A percentile compares a stretch with the other conserved stretches of the same genome.
These are phyloP conservation scores for Cheilinus undulatus DNA, from an alignment of 2,113 vertebrate species.

Conservation along the genomic window DNA sequence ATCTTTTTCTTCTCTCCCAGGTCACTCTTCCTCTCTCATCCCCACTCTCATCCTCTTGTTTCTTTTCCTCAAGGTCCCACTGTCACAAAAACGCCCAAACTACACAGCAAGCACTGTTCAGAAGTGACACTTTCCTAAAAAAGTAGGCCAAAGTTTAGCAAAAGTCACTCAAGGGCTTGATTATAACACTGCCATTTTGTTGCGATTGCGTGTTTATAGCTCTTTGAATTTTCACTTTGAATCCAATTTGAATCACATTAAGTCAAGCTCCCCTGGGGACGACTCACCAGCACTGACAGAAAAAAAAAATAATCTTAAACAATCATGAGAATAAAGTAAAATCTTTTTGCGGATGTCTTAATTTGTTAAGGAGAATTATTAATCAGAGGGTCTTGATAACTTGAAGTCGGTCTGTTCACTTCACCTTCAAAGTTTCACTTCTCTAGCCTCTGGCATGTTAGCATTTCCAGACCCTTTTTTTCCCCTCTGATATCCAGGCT, in stretches of 20 bases:
- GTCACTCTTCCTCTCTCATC: conserved; percentile 58
- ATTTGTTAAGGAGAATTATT: conserved; percentile 15
- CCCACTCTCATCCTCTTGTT: conserved; percentile 44
- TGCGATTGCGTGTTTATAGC: conserved; percentile 49
- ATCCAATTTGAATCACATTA: conserved; percentile 69
- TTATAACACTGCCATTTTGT: conserved; percentile 51
- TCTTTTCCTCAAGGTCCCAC: conserved; percentile 69
- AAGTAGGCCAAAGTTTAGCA: conserved; percentile 72
- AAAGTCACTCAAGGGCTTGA: conserved; percentile 63
- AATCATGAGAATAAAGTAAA: conserved; percentile 35
- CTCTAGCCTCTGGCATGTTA: conserved; percentile 26
- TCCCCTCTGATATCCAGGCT: conserved; percentile 1
- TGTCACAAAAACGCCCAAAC: conserved; percentile 59
- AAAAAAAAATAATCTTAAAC: conserved; percentile 42
- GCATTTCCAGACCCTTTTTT: conserved; percentile 20
- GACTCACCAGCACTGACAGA: conserved; percentile 24
- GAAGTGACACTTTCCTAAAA: conserved; percentile 65
- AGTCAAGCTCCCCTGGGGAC: conserved; percentile 56
- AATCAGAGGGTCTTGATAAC: conserved; percentile 15
- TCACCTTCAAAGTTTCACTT: conserved; percentile 41
- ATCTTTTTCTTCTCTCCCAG: conserved; percentile 63
- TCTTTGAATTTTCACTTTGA: conserved; percentile 57
- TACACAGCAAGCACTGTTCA: conserved; percentile 3
- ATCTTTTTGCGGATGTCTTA: conserved; percentile 17
- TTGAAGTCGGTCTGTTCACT: conserved; percentile 4